phyloP scores from a whole-genome alignment of 2,113 vertebrate species.

The Riparia riparia region DNA sequence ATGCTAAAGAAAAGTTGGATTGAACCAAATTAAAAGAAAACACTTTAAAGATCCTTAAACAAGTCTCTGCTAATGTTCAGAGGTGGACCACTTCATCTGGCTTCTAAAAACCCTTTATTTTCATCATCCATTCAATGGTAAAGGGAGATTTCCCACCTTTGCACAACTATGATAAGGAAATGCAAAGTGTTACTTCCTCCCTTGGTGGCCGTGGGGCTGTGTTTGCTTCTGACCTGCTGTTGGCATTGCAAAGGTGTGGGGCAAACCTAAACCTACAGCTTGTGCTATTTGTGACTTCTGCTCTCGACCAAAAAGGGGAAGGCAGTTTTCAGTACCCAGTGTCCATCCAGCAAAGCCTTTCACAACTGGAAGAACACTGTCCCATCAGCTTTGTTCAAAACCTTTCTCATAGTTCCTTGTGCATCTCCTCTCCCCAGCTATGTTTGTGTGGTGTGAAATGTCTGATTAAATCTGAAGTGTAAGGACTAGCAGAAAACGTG shows the following conservation, averaged over 20 bases:
- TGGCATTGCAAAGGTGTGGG: background rate
- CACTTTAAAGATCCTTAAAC: background rate
- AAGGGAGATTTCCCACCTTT: background rate
- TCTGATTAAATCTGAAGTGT: background rate
- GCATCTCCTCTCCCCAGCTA: background rate
- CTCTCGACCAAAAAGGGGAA: background rate
- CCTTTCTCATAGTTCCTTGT: background rate
- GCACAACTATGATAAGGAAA: background rate
- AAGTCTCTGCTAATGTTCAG: background rate
- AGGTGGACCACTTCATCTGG: background rate
- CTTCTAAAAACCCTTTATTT: background rate
- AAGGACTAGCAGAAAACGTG: background rate
- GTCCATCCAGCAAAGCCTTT: background rate
- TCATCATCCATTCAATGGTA: background rate
- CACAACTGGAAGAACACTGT: background rate
- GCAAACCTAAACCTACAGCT: background rate
- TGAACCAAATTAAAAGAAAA: background rate
- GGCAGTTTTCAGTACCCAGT: background rate
- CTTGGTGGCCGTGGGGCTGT: background rate
- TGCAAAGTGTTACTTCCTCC: background rate
- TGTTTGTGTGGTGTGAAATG: background rate
- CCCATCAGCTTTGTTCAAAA: background rate
- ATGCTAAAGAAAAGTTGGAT: background rate
- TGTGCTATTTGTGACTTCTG: background rate
- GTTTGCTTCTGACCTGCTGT: background rate